phyloP scores from a whole-genome alignment of 2,888 invertebrate genomes.

The Sialis lutaria region DNA sequence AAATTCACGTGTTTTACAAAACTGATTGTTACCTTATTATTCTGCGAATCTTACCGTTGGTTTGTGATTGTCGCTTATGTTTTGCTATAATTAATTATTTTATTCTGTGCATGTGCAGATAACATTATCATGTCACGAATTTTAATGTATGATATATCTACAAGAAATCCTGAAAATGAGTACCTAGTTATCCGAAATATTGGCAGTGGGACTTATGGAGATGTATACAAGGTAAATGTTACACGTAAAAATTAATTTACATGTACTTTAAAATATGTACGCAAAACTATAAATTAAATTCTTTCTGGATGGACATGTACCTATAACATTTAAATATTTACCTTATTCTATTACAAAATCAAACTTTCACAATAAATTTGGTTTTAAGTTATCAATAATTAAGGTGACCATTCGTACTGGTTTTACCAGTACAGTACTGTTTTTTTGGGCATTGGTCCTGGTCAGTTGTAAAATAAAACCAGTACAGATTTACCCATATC shows the following conservation, averaged over 20 bases:
- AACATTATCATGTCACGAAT: conserved; percentile 57
- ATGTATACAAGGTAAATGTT: too few relatives aligned
- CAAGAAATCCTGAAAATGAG: conserved; percentile 91
- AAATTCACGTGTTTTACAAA: too few relatives aligned
- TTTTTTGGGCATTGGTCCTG: too few relatives aligned
- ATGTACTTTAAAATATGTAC: not conserved
- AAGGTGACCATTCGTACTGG: too few relatives aligned
- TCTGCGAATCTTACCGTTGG: too few relatives aligned
- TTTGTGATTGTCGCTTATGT: too few relatives aligned
- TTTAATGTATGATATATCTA: conserved; percentile 83
- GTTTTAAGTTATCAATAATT: not conserved
- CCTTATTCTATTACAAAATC: not conserved
- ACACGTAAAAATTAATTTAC: not conserved
- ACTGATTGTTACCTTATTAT: too few relatives aligned
- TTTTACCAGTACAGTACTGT: too few relatives aligned
- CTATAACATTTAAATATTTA: not conserved
- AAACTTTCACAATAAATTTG: not conserved
- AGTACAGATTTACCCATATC: too few relatives aligned
- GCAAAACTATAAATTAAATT: not conserved
- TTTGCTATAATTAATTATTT: too few relatives aligned
- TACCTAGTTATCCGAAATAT: conserved; percentile 97
- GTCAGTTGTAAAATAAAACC: too few relatives aligned
- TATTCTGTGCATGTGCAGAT: too few relatives aligned
- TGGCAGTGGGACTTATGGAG: conserved; percentile 99
- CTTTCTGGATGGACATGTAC: not conserved